Evolutionary conservation across 2,797 vertebrate genomes (phyloP), one percentile per base, ranked within the genome.

Genomic region (Chrysocyon brachyurus): DNA sequence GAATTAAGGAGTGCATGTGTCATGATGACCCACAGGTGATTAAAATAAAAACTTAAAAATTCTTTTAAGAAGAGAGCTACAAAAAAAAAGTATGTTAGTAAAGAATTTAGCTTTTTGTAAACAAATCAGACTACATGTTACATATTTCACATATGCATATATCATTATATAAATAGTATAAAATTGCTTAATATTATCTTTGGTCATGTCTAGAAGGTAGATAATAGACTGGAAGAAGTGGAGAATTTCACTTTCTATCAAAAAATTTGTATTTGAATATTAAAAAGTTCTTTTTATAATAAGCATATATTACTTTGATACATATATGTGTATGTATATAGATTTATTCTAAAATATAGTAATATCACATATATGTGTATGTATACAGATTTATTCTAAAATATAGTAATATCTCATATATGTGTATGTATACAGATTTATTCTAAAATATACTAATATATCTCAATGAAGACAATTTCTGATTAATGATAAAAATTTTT

Each of bases 281-380:
- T 49, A 63, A 97, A 88, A 79, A 21, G 22, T 10, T 59, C 49
- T 36, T n/a, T 91, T 88, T 83, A 33, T 3, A 85, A 12, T 40
- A 93, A 63, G 12, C 6, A 28, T 54, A 26, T 26, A 19, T 95
- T 89, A 63, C 26, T 54, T 70, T 85, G 26, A 77, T 59, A 46
- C 40, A 46, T 8, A 46, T 46, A 52, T 22, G 49, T n/a, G 14
- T 28, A 5, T 68, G 7, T 83, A n/a, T 52, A n/a, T 6, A 94
- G 6, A 79, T 54, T 82, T 96, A 84, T 68, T 94, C 31, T 79
- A 90, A 94, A 96, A 86, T 89, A 89, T 2, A 52, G 14, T 59
- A 75, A 54, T 46, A 52, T 57, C 28, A 46, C 40, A 78, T n/a
- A 70, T 14, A 52, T 21, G 49, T n/a, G 14, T 33, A 8, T 68